A percentile compares a stretch with the other conserved stretches of the same genome.
phyloP scores from a whole-genome alignment of 2,797 vertebrate species.

The Tadarida brasiliensis region DNA sequence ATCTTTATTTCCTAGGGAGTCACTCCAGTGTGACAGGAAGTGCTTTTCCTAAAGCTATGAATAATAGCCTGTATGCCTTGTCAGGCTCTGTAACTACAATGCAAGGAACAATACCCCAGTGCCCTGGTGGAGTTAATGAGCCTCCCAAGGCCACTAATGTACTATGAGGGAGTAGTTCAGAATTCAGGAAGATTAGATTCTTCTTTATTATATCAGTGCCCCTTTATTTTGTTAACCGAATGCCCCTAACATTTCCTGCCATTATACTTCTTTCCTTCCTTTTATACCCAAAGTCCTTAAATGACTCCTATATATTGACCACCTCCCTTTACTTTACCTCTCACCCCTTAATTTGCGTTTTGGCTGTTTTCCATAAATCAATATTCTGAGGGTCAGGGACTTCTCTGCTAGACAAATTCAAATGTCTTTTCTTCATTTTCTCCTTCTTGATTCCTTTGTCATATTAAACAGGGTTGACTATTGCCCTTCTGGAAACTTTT shows the following conservation, averaged over 20 bases:
- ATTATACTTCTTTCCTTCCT: slow-evolving; percentile 79
- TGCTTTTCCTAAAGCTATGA: slow-evolving; percentile 58
- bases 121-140: slow-evolving; percentile 62
- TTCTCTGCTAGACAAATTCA: slow-evolving; percentile 12
- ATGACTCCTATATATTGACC: neutral
- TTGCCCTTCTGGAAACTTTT: neutral
- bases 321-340: slow-evolving; percentile 31
- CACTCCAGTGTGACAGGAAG: slow-evolving; percentile 64
- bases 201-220: slow-evolving; percentile 69
- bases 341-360: slow-evolving; percentile 46
- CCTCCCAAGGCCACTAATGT: slow-evolving; percentile 56
- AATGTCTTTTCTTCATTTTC: slow-evolving; percentile 39
- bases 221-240: slow-evolving; percentile 78
- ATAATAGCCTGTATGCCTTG: slow-evolving; percentile 47
- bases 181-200: slow-evolving; percentile 75
- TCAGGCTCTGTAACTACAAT: neutral
- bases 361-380: slow-evolving; percentile 50
- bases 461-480: neutral
- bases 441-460: slow-evolving; percentile 39
- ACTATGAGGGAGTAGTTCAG: slow-evolving; percentile 51
- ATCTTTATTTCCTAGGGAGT: slow-evolving; percentile 63
- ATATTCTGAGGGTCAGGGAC: neutral
- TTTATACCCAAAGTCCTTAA: slow-evolving; percentile 38
- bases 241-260: slow-evolving; percentile 72
- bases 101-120: slow-evolving; percentile 40